Conservation (phyloP, 1,140 invertebrate genomes). For the Ceratosolen solmsi region DNA sequence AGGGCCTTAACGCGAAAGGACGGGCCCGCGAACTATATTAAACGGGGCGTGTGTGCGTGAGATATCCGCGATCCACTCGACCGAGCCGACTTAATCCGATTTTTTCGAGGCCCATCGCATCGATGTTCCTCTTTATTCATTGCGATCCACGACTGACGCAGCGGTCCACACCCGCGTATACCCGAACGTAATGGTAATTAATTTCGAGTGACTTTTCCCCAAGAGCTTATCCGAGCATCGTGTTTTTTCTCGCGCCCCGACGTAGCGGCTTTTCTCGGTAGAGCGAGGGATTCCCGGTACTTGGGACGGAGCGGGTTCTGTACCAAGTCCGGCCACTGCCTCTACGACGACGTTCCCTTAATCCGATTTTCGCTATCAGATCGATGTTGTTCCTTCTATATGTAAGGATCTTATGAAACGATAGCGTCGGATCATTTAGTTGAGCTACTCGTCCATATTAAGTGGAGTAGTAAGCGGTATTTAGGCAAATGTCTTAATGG, state of each 20-base stretch:
- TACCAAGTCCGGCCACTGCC: not conserved
- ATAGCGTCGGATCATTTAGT: slow-evolving; percentile 29
- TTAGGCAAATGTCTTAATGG: slow-evolving; percentile 45
- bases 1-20: slow-evolving; percentile 58
- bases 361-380: slow-evolving; percentile 31
- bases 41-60: slow-evolving; percentile 41
- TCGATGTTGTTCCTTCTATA: slow-evolving; percentile 27
- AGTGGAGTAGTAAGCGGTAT: slow-evolving; percentile 34
- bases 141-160: slow-evolving; percentile 26
- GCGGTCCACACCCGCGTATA: slow-evolving; percentile 5
- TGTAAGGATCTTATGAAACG: slow-evolving; percentile 4
- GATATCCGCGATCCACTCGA: not conserved
- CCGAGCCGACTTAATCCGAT: slow-evolving; percentile 52
- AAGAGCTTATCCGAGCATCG: not conserved
- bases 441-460: slow-evolving; percentile 29
- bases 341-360: not conserved
- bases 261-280: not conserved
- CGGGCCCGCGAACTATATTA: slow-evolving; percentile 54
- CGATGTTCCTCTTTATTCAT: slow-evolving; percentile 16
- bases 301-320: not conserved
- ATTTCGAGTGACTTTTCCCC: not conserved
- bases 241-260: not conserved
- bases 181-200: not conserved
- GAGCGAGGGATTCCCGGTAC: not conserved
- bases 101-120: slow-evolving; percentile 37